phyloP scores from a whole-genome alignment of 2,888 invertebrate species.

The Limulus polyphemus region DNA sequence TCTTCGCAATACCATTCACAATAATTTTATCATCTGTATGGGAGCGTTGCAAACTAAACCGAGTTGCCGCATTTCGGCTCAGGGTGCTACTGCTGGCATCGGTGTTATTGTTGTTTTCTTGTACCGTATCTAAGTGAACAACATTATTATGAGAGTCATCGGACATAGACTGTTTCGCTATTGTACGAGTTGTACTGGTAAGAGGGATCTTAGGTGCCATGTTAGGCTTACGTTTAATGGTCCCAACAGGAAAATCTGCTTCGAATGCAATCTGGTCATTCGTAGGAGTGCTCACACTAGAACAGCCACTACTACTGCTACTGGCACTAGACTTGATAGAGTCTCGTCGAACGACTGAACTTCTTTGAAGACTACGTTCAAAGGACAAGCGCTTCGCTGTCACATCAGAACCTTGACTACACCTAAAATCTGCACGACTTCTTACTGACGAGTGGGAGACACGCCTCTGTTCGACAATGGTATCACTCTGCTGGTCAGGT shows the following conservation, averaged over 20 bases:
- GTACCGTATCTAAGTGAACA: conserved; percentile 12
- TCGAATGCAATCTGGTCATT: conserved; percentile 34
- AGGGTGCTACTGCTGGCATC: conserved; percentile 5
- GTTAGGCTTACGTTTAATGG: conserved; percentile 82
- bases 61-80: conserved; percentile 10
- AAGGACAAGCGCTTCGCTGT: too few relatives aligned
- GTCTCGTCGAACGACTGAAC: conserved; percentile 38
- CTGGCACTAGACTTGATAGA: conserved; percentile 63
- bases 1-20: not conserved
- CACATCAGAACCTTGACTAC: conserved; percentile 26
- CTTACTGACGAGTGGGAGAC: conserved; percentile 1
- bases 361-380: conserved; percentile 20
- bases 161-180: conserved; percentile 61
- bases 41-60: conserved; percentile 24
- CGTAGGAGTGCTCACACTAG: conserved; percentile 22
- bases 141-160: conserved; percentile 40
- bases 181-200: conserved; percentile 75
- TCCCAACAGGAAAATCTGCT: conserved; percentile 46
- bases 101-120: conserved; percentile 5
- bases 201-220: conserved; percentile 63
- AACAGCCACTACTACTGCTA: conserved; percentile 50
- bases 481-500: conserved; percentile 10
- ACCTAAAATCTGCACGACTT: conserved; percentile 15
- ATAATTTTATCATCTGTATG: conserved; percentile 25
- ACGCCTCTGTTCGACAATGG: too few relatives aligned